Base-by-base conservation (phyloP, 2,888 invertebrate genomes). In the Tuta absoluta region DNA sequence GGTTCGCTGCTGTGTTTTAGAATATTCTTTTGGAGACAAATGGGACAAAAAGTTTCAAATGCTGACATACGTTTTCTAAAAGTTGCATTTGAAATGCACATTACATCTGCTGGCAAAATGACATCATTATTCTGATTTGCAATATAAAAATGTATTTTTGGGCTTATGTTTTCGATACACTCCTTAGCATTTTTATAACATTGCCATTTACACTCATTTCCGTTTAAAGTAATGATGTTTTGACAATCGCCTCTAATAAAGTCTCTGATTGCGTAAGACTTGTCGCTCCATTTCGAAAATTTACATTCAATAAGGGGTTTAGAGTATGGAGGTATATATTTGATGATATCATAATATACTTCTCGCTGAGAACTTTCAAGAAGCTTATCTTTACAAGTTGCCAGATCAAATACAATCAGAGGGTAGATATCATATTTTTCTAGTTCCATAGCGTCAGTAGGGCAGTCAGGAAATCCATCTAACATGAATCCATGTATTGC, bases 391-490 rank as follows among this genome's bases (percentile, higher is more conserved):
- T 83, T 76, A 45, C 80, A 74, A 11, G 89, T 81, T 62, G 82
- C 75, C 17, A 94, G 75, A 75, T 94, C 92, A 59, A 95, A 81
- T 4, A 94, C 82, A 57, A 94, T 75, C 76, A 91, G 87, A 0
- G 95, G 94, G 65, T 93, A 90, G n/a, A 94, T 73, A 33, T 93
- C 93, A 23, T 87, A 66, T 69, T 85, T 86, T 3, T 84, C 80
- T 21, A 94, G 77, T 70, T 91, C 85, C 69, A 85, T 82, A 12
- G 92, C 86, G 77, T 94, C 93, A 53, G 83, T 74, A n/a, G 89
- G 80, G 23, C 81, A 83, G 64, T 87, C 84, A 4, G 94, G 94
- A 78, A 94, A 93, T 0, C 94, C 95, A 75, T 95, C 95, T 63
- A 93, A 86, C 14, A 95, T 79, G 73, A 92, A 89, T n/a, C 95